phyloP scores from a whole-genome alignment of 2,888 invertebrate species.

The Lycocerus yunnanus region DNA sequence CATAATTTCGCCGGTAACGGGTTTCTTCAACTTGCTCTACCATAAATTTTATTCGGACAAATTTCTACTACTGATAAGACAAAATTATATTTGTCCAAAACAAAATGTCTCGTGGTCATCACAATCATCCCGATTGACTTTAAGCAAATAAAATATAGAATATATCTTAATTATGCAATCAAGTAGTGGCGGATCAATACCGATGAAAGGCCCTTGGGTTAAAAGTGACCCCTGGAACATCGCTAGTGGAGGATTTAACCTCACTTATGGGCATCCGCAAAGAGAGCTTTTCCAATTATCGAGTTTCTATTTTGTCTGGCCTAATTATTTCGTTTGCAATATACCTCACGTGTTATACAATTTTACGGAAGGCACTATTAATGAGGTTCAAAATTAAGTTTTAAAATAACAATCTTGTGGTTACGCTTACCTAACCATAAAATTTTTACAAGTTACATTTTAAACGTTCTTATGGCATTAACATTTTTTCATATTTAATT shows the following conservation, averaged over 20 bases:
- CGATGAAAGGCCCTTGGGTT: no score
- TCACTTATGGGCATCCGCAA: no score
- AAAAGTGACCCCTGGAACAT: no score
- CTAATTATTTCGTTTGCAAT: neutral
- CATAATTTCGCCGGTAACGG: neutral
- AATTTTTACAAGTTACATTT: constrained; percentile 1
- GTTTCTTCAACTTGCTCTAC: neutral
- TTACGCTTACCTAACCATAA: constrained; percentile 3
- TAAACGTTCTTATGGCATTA: neutral
- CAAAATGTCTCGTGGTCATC: no score
- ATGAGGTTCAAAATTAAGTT: neutral
- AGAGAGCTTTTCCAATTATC: no score
- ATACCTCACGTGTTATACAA: neutral
- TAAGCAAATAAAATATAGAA: no score
- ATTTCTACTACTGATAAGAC: neutral
- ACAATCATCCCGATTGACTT: no score
- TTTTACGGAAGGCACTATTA: neutral
- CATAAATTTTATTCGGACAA: neutral
- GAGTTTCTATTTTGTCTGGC: no score
- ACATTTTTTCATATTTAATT: neutral
- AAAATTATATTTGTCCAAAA: neutral
- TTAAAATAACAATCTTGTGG: neutral
- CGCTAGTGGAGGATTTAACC: no score
- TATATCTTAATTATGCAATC: no score
- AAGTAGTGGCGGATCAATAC: no score